Conservation (phyloP, 1,140 invertebrate species). For the Stegodyphus mimosarum region DNA sequence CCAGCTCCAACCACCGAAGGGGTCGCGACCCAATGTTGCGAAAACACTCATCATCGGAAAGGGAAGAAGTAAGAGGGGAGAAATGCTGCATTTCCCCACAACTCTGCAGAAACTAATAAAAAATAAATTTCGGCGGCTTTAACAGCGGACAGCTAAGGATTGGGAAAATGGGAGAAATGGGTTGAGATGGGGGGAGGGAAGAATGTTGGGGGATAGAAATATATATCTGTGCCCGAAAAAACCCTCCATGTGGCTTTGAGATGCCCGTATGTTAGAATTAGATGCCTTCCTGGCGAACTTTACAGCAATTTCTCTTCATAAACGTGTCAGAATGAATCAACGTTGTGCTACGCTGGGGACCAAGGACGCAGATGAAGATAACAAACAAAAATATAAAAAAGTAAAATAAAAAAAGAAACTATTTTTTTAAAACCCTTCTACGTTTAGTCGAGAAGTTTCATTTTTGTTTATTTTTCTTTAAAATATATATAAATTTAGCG, state of each 20-base stretch:
- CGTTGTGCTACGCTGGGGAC: slow-evolving; percentile 10
- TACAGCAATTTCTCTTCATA: slow-evolving; percentile 50
- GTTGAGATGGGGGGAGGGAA: background rate
- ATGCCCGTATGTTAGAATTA: slow-evolving; percentile 44
- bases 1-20: too few species aligned
- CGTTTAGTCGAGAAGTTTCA: too few species aligned
- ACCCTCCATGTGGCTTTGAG: background rate
- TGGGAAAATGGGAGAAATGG: background rate
- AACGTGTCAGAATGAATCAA: slow-evolving; percentile 41
- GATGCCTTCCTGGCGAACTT: slow-evolving; percentile 30
- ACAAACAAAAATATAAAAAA: background rate
- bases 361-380: background rate
- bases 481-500: too few species aligned
- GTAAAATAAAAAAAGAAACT: too few species aligned
- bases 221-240: background rate
- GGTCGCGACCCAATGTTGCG: too few species aligned
- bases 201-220: background rate
- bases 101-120: background rate
- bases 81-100: background rate
- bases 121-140: background rate
- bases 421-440: too few species aligned
- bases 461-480: too few species aligned
- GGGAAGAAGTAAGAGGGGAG: background rate
- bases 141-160: background rate
- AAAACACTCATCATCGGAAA: background rate